phyloP scores from a whole-genome alignment of 64 coral and sea anemone species.

The Porites lutea region DNA sequence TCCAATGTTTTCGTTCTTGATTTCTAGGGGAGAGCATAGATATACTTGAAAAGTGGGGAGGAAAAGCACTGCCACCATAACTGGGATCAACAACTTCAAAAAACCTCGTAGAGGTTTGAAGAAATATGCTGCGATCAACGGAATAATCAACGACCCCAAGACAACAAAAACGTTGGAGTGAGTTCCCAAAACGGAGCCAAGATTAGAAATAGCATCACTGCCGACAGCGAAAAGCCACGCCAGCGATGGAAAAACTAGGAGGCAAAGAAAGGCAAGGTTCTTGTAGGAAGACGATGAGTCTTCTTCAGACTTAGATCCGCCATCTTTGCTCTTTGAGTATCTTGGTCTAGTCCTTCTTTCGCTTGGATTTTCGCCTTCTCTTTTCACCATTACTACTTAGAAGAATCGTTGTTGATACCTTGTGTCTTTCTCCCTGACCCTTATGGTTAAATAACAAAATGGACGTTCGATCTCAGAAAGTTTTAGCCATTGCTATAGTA shows the following conservation, averaged over 20 bases:
- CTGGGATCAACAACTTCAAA: constrained; percentile 69
- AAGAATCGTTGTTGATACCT: not conserved
- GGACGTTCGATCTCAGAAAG: too few relatives aligned
- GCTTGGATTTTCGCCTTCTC: not conserved
- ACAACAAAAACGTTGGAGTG: constrained; percentile 42
- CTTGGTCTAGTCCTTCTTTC: constrained; percentile 24
- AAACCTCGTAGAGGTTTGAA: constrained; percentile 52
- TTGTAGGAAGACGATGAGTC: constrained; percentile 48
- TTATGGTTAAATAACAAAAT: too few relatives aligned
- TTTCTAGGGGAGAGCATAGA: constrained; percentile 89
- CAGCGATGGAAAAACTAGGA: constrained; percentile 82
- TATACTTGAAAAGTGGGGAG: constrained; percentile 91
- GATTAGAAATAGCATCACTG: constrained; percentile 72
- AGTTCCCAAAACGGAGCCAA: constrained; percentile 73
- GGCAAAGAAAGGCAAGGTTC: constrained; percentile 78
- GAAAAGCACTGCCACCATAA: constrained; percentile 69
- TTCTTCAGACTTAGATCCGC: not conserved
- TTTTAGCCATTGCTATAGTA: too few relatives aligned
- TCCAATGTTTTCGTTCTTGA: constrained; percentile 97
- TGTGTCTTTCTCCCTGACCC: not conserved
- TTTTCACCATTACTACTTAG: not conserved
- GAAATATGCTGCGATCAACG: constrained; percentile 43
- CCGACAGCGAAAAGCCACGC: constrained; percentile 74
- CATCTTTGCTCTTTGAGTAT: constrained; percentile 17
- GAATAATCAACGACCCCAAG: constrained; percentile 31